Conservation (phyloP, 1,140 invertebrate genomes). For the Zaprionus gabonicus region DNA sequence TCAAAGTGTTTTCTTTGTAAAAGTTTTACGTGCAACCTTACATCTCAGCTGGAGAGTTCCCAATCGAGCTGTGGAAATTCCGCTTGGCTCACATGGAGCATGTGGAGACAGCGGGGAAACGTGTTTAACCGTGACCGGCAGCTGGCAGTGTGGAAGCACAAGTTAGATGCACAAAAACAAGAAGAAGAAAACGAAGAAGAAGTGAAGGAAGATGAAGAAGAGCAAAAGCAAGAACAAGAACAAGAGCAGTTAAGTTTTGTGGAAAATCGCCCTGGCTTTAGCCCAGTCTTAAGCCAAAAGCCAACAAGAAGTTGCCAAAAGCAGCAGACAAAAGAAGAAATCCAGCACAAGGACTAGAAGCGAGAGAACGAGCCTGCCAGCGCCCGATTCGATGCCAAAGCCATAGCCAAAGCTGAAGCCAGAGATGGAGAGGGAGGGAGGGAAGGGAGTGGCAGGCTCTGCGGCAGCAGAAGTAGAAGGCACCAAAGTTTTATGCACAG, state of each 20-base stretch:
- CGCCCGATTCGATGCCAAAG: constrained; percentile 9
- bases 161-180: constrained; percentile 19
- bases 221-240: constrained; percentile 32
- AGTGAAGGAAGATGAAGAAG: constrained; percentile 10
- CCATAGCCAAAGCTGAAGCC: not conserved
- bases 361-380: not conserved
- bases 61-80: not conserved
- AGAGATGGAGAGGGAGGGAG: constrained; percentile 20
- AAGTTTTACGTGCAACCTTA: not conserved
- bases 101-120: not conserved
- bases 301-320: constrained; percentile 75
- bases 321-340: constrained; percentile 58
- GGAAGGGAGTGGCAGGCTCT: constrained; percentile 15
- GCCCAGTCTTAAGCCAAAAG: constrained; percentile 74
- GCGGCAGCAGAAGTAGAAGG: constrained; percentile 51
- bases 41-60: not conserved
- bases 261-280: constrained; percentile 62
- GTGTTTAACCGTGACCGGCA: constrained; percentile 30
- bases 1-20: constrained; percentile 4
- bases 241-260: constrained; percentile 55
- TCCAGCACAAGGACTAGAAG: constrained; percentile 31
- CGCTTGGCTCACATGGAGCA: not conserved
- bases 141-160: constrained; percentile 3
- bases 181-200: not conserved
- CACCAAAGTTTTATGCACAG: constrained; percentile 76